phyloP scores from a whole-genome alignment of 2,113 vertebrate species.

The Albula goreensis region DNA sequence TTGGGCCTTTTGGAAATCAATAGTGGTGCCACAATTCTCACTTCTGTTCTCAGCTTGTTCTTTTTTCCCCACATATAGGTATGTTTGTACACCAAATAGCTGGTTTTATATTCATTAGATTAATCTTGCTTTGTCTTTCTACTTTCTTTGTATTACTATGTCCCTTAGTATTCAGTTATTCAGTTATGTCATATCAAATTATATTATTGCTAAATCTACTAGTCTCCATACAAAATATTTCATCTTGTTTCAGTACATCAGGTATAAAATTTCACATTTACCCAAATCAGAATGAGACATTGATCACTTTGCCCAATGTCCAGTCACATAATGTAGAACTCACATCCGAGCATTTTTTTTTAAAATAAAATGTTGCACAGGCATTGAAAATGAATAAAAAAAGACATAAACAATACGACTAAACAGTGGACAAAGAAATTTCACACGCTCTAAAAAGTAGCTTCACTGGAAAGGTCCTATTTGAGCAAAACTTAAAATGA shows the following conservation, averaged over 20 bases:
- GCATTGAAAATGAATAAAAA: constrained; percentile 21
- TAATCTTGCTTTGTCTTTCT: background rate
- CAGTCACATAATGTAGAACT: constrained; percentile 57
- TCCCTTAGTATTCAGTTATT: background rate
- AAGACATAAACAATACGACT: constrained; percentile 7
- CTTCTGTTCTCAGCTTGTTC: no score
- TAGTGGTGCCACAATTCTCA: background rate
- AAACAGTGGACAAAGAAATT: constrained; percentile 42
- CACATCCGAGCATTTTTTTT: constrained; percentile 64
- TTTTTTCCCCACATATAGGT: background rate
- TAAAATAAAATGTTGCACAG: constrained; percentile 62
- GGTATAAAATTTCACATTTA: constrained; percentile 63
- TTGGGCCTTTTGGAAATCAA: background rate
- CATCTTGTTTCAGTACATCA: constrained; percentile 64
- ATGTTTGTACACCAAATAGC: background rate
- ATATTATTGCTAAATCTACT: constrained; percentile 77
- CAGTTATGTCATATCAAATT: constrained; percentile 39
- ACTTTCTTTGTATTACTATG: background rate
- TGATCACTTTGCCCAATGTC: constrained; percentile 46
- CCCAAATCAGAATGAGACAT: constrained; percentile 53
- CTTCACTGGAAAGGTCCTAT: constrained; percentile 34
- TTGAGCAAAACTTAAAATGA: no score
- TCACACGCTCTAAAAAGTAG: constrained; percentile 50
- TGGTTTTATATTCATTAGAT: background rate
- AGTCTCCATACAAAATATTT: constrained; percentile 62